A percentile compares a stretch with the other conserved stretches of the same genome.
These are phyloP conservation scores for Ennomos erosarius DNA, from an alignment of 2,888 invertebrate species.

Conservation along the genomic window DNA sequence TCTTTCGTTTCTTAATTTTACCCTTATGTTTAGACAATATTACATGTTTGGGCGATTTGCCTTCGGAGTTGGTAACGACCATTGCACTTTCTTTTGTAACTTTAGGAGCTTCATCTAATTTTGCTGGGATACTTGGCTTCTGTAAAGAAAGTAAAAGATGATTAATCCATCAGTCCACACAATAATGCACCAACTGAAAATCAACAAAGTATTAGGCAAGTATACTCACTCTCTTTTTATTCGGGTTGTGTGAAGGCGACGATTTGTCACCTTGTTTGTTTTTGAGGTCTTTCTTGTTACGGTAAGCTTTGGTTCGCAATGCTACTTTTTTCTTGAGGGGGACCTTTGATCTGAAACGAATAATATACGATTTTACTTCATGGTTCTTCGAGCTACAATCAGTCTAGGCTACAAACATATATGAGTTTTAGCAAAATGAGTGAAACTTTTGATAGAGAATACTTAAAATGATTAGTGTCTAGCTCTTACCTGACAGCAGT, in stretches of 20 bases:
- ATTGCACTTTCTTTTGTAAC: slow-evolving; percentile 73
- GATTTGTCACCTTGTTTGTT: slow-evolving; percentile 72
- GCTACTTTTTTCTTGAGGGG: slow-evolving; percentile 94
- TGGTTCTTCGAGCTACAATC: neutral
- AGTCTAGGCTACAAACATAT: too few relatives aligned
- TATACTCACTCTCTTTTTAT: slow-evolving; percentile 78
- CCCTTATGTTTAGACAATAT: slow-evolving; percentile 79
- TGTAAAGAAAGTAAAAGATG: slow-evolving; percentile 44
- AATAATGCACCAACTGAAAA: too few relatives aligned
- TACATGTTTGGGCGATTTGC: slow-evolving; percentile 84
- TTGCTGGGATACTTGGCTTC: slow-evolving; percentile 70
- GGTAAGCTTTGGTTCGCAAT: slow-evolving; percentile 84
- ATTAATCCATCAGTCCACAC: neutral
- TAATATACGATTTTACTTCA: slow-evolving; percentile 1
- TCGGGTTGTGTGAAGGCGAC: slow-evolving; percentile 73
- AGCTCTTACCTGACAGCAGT: slow-evolving; percentile 87
- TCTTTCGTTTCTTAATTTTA: slow-evolving; percentile 82
- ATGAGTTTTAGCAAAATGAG: too few relatives aligned
- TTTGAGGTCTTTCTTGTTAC: slow-evolving; percentile 81
- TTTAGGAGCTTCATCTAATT: slow-evolving; percentile 68
- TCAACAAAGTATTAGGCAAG: neutral
- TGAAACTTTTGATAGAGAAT: too few relatives aligned
- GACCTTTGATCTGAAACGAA: slow-evolving; percentile 89
- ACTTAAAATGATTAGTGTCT: neutral
- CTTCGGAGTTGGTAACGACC: slow-evolving; percentile 77